Evolutionary conservation across 2,113 vertebrate species (phyloP), one percentile per base, ranked within the genome.

Genomic region (Eclectus roratus): DNA sequence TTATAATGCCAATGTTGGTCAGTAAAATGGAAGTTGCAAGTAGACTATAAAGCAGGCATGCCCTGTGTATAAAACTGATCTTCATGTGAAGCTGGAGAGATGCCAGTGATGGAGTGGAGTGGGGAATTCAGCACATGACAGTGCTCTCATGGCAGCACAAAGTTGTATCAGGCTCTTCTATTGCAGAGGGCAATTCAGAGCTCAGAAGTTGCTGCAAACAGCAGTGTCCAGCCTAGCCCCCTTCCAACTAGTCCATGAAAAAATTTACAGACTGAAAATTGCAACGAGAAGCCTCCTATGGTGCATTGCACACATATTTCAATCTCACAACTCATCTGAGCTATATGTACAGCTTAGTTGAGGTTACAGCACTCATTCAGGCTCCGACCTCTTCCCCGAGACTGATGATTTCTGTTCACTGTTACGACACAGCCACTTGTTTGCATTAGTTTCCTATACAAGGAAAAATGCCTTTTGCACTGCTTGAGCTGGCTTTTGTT

Each of bases 291-390:
- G 15, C n/a, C 49, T 81, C 44, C 39, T 39, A 0, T 1, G 15
- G 53, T 5, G 44, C 20, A 5, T 0, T 14, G n/a, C 27, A 68
- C 41, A 29, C 3, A 0, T 2, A 16, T 64, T 68, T 76, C 14
- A 23, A 7, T 28, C 39, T 18, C 3, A 0, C 17, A 17, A 6
- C 33, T 1, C 29, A 37, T 0, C 29, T 13, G 20, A 81, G 80
- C 68, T 33, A 1, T 1, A 4, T 0, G 5, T 0, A 10, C 37
- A 13, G 44, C 7, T 1, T 3, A 24, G 60, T 9, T 33, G 50
- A 37, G 19, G 39, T 70, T 80, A 21, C 37, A 29, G 39, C 21
- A 64, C 0, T 71, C 37, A 18, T 27, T 19, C 61, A 87, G 61
- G 70, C 50, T 16, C 3, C 11, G 0, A 50, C 37, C 58, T 78